These are phyloP conservation scores for Geothlypis trichas DNA, from an alignment of 2,113 vertebrate genomes.

Conservation along the genomic window DNA sequence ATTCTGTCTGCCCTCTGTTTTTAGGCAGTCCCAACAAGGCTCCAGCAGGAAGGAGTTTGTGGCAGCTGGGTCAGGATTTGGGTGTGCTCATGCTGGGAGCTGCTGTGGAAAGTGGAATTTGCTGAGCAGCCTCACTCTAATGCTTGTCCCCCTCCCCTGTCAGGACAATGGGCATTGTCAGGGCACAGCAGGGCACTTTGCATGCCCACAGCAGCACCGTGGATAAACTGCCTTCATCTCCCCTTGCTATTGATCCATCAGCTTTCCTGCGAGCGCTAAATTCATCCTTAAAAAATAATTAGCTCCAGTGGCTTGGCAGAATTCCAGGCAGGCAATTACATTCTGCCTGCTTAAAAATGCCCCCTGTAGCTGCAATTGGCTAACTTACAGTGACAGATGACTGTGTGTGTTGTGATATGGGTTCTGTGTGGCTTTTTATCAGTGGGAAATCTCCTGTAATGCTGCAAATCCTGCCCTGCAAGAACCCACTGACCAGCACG, in stretches of 20 bases:
- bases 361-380: constrained; percentile 22
- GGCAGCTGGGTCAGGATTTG: not conserved
- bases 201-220: not conserved
- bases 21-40: rapidly evolving
- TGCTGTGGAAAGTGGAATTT: rapidly evolving
- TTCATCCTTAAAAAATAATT: constrained; percentile 59
- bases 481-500: not conserved
- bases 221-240: not conserved
- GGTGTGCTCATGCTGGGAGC: rapidly evolving
- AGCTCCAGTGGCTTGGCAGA: constrained; percentile 9
- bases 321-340: constrained; percentile 30
- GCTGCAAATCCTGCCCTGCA: not conserved
- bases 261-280: not conserved
- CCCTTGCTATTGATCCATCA: constrained; percentile 9
- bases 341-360: constrained; percentile 36
- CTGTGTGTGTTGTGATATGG: constrained; percentile 2
- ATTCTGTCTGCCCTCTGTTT: not conserved
- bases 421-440: not conserved
- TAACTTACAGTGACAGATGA: constrained; percentile 24
- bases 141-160: not conserved
- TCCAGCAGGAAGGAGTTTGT: not conserved
- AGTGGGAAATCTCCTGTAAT: not conserved
- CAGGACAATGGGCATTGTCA: not conserved
- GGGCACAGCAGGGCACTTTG: not conserved
- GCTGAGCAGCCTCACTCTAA: not conserved